Evolutionary conservation across 2,888 invertebrate genomes (phyloP), one percentile per base, ranked within the genome.

Genomic region (Amorpha juglandis): DNA sequence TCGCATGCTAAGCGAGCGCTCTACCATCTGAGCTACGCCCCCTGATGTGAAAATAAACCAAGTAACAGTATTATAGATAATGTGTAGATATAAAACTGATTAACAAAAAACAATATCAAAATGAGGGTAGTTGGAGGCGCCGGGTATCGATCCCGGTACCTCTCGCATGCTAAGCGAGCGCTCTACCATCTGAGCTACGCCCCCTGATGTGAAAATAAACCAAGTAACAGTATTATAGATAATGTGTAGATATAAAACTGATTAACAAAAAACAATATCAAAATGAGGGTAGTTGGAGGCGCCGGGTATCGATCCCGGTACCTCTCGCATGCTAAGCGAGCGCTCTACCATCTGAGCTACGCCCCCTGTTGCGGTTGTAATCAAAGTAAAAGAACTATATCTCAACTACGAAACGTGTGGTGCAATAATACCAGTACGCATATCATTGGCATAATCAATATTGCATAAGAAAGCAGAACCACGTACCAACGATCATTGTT

Each of bases 101-200:
- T 9, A 38, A 38, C 38, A 38, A 38, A 45, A 45, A 45, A 45
- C 33, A 38, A 50, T 33, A 50, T 33, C 35, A 48, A 65, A 62
- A 50, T 42, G 35, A 62, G 52, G 48, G 51, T 66, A 62, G 14
- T 74, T 93, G 93, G 93, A 93, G 92, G 93, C 92, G 92, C 93
- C 91, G 92, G 92, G 92, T 91, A 92, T 92, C 93, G 93, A 93
- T 92, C 91, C 92, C 92, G 91, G 92, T 93, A 92, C 92, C 90
- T 92, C 92, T 92, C 91, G 84, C 92, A 92, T 92, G 91, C 92
- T 92, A 93, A 93, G 92, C 92, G 93, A 93, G 92, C 93, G 92
- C 92, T 93, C 92, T 93, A 93, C 93, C 92, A 92, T 93, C 93
- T 92, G 93, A 93, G 92, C 93, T 93, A 93, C 93, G 92, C 92